Base-by-base conservation (phyloP, 2,888 invertebrate genomes). In the Drosophila yooni region DNA sequence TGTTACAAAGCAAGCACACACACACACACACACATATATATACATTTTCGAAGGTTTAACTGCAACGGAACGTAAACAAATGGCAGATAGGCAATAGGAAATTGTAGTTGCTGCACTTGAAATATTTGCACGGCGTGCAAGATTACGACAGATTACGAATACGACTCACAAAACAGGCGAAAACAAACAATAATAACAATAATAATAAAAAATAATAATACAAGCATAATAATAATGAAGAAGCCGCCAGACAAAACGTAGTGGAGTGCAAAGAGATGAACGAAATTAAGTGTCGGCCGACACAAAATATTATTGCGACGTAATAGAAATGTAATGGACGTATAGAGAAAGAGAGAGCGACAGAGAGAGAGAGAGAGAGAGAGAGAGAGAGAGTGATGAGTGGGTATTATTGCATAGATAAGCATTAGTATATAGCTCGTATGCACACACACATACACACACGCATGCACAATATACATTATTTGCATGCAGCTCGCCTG, bases 81-180 rank as follows among this genome's bases (percentile, higher is more conserved):
- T 13, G 34, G 34, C 60, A 34, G 60, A 61, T 74, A 43, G 52
- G 74, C 60, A 74, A 65, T 74, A 72, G 79, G 71, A 78, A 79
- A 78, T 62, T 76, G 62, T 66, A 76, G 79, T 69, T 69, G 78
- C 64, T 79, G 78, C 79, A 79, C 80, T 79, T 79, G 79, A 80
- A 79, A 74, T 79, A 76, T 61, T 69, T 78, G 76, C 78, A 75
- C 46, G 71, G 50, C 65, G 31, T 43, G 43, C 34, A 60, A 72
- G 81, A 64, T 79, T 68, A 68, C 77, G 53, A n/a, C 53, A 70
- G 77, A 84, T 88, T 85, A 88, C 83, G 84, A 75, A 85, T 88
- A 76, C 83, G 81, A 43, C 83, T 77, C 84, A 71, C 83, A 82
- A 83, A 71, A 70, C 60, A 27, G 43, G 50, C 61, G 60, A 63